These are phyloP conservation scores for Crypturellus undulatus DNA, from an alignment of 2,113 vertebrate species.

Conservation along the genomic window DNA sequence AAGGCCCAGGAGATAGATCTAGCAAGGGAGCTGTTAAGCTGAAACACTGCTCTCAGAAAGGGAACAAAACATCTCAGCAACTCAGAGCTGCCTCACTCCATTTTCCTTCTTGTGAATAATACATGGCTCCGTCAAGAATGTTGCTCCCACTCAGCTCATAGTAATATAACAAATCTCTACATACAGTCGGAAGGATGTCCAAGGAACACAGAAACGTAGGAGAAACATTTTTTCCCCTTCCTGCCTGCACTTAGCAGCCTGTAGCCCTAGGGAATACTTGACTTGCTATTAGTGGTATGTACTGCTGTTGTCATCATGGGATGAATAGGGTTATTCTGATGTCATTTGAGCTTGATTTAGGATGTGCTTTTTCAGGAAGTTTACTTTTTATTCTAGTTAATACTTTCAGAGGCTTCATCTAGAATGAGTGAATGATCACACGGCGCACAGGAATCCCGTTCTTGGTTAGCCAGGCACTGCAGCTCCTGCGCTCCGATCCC, in stretches of 20 bases:
- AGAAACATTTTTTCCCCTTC: neutral
- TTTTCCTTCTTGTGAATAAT: constrained; percentile 48
- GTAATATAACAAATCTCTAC: neutral
- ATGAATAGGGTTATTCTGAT: neutral
- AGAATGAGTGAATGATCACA: fast-evolving
- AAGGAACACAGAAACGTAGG: neutral
- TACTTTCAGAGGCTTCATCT: neutral
- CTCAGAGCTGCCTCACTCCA: neutral
- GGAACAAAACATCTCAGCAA: neutral
- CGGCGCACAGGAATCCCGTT: neutral
- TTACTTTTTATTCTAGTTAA: neutral
- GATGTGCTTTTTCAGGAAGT: neutral
- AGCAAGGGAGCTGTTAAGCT: constrained; percentile 9
- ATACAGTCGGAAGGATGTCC: neutral
- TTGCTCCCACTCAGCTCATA: constrained; percentile 7
- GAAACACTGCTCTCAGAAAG: neutral
- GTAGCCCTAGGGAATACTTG: constrained; percentile 14
- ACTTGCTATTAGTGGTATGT: neutral
- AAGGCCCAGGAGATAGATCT: neutral
- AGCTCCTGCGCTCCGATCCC: neutral
- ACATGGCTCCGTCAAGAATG: constrained; percentile 24
- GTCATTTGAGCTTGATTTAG: neutral
- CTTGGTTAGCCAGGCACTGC: neutral
- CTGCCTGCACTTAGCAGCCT: neutral
- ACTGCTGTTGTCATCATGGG: neutral